Conservation (phyloP, 2,113 vertebrate genomes). For the Tauraco erythrolophus region DNA sequence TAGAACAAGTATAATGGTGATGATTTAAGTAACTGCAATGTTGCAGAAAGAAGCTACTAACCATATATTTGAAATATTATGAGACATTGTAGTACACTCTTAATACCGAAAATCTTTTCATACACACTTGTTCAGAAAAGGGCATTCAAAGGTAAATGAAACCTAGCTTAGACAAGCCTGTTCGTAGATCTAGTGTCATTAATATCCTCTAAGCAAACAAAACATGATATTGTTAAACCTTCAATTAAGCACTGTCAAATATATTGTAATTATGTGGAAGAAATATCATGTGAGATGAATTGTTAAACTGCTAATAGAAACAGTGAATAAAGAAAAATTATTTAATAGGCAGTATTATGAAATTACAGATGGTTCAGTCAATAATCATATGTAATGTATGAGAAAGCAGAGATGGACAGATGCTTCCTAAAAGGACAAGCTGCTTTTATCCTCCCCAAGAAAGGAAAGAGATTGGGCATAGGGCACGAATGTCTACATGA, state of each 20-base stretch:
- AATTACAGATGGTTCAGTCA: background rate
- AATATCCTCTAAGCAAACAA: background rate
- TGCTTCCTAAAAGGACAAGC: background rate
- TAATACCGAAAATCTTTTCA: background rate
- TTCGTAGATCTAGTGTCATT: background rate
- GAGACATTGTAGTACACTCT: background rate
- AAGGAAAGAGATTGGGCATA: background rate
- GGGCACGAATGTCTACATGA: background rate
- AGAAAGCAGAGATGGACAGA: background rate
- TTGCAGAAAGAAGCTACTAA: background rate
- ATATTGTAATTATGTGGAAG: background rate
- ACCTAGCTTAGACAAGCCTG: background rate
- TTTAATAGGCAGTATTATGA: background rate
- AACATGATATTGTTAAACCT: background rate
- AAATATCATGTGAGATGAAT: background rate
- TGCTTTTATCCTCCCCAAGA: background rate
- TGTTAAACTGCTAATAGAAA: background rate
- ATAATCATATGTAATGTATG: background rate
- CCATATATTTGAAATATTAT: background rate
- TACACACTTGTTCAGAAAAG: background rate
- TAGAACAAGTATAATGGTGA: background rate
- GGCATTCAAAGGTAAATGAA: slow-evolving; percentile 8
- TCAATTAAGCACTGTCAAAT: background rate
- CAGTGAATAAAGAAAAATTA: background rate
- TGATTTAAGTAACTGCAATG: background rate